A percentile compares a stretch with the other conserved stretches of the same genome.
phyloP scores from a whole-genome alignment of 2,797 vertebrate species.

The Acanthurus lineatus region DNA sequence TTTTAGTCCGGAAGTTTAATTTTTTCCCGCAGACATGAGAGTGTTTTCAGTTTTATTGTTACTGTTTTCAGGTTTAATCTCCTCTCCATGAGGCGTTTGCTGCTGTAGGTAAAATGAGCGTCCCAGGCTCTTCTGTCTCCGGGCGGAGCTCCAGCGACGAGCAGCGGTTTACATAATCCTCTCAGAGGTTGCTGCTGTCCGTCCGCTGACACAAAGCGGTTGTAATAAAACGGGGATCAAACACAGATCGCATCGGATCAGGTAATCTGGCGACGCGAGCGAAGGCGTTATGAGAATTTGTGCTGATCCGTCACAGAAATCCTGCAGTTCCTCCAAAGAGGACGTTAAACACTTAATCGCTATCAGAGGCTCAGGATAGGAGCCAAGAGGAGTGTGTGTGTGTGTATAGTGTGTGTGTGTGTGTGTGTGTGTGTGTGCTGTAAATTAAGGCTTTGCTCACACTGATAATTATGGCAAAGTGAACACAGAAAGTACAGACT shows the following conservation, averaged over 20 bases:
- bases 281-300: slow-evolving; percentile 35
- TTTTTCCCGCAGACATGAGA: too few species aligned
- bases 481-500: slow-evolving; percentile 13
- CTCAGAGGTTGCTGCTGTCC: slow-evolving; percentile 13
- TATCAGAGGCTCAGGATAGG: slow-evolving; percentile 19
- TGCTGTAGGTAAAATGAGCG: neutral
- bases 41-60: neutral
- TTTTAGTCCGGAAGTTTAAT: neutral
- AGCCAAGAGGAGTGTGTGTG: neutral
- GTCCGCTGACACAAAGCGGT: neutral
- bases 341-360: slow-evolving; percentile 56
- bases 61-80: neutral
- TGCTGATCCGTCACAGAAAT: slow-evolving; percentile 53
- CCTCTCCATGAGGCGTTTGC: neutral
- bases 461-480: slow-evolving; percentile 6
- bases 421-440: slow-evolving; percentile 9
- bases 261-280: slow-evolving; percentile 40
- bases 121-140: neutral
- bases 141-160: neutral
- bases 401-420: too few species aligned
- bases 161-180: neutral
- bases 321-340: slow-evolving; percentile 43
- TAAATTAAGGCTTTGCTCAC: neutral
- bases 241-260: slow-evolving; percentile 55
- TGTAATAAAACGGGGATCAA: slow-evolving; percentile 71